phyloP scores from a whole-genome alignment of 1,140 invertebrate genomes.

The Rhopalosiphum maidis region DNA sequence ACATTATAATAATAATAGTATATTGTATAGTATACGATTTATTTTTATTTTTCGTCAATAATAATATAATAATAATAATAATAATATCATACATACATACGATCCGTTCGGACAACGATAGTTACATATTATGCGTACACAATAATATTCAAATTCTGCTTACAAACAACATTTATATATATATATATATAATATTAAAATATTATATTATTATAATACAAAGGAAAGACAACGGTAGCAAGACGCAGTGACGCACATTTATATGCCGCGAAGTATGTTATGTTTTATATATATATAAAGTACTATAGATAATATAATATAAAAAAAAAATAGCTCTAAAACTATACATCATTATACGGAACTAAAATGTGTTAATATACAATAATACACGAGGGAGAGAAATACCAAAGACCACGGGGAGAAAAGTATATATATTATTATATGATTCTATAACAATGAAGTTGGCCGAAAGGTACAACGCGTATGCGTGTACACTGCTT shows the following conservation, averaged over 20 bases:
- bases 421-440: background rate
- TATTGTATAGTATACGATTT: constrained; percentile 9
- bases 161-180: background rate
- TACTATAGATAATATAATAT: background rate
- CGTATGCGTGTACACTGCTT: background rate
- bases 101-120: constrained; percentile 38
- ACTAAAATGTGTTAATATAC: background rate
- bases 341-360: background rate
- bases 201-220: constrained; percentile 19
- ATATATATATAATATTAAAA: background rate
- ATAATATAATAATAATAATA: background rate
- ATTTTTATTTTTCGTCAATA: constrained; percentile 37
- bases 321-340: constrained; percentile 39
- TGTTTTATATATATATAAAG: background rate
- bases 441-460: background rate
- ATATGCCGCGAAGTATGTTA: background rate
- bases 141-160: background rate
- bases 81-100: background rate
- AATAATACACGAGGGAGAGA: background rate
- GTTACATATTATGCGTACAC: constrained; percentile 9
- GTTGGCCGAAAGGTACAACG: background rate
- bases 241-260: background rate
- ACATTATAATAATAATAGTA: background rate
- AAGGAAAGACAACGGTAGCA: constrained; percentile 50
- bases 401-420: background rate